phyloP scores from a whole-genome alignment of 2,113 vertebrate species.

The Carassius carassius region DNA sequence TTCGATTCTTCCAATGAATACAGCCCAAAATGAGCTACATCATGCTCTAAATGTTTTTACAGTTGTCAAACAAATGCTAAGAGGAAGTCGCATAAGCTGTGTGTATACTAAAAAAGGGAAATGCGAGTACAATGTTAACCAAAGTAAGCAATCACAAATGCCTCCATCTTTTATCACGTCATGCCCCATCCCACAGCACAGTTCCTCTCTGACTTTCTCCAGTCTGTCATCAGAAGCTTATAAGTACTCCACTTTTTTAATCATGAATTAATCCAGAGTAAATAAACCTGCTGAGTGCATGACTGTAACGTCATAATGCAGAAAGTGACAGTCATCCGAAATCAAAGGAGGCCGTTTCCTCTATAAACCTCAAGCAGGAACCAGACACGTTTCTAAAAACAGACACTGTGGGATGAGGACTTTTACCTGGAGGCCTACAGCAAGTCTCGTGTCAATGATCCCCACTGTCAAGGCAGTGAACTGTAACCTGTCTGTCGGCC shows the following conservation, averaged over 20 bases:
- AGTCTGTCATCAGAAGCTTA: neutral
- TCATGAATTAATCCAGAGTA: neutral
- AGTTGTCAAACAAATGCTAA: neutral
- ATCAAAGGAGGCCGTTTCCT: neutral
- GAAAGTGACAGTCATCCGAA: neutral
- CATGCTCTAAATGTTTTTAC: neutral
- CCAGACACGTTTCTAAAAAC: conserved; percentile 31
- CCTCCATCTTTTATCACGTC: neutral
- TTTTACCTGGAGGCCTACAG: neutral
- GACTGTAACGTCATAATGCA: neutral
- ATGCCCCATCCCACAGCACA: neutral
- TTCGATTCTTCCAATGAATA: neutral
- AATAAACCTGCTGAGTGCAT: neutral
- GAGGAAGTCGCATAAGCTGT: neutral
- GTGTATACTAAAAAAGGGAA: neutral
- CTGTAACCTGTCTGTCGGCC: conserved; percentile 75
- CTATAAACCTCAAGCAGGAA: neutral
- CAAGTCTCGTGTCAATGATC: neutral
- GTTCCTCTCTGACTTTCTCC: conserved; percentile 11
- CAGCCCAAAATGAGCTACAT: neutral
- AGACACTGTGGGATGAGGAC: neutral
- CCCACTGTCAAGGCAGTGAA: conserved; percentile 7
- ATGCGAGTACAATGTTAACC: neutral
- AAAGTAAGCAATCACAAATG: neutral
- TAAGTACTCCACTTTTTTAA: neutral